Conservation (phyloP, 2,888 invertebrate genomes). For the Hydroisotoma schaefferi region DNA sequence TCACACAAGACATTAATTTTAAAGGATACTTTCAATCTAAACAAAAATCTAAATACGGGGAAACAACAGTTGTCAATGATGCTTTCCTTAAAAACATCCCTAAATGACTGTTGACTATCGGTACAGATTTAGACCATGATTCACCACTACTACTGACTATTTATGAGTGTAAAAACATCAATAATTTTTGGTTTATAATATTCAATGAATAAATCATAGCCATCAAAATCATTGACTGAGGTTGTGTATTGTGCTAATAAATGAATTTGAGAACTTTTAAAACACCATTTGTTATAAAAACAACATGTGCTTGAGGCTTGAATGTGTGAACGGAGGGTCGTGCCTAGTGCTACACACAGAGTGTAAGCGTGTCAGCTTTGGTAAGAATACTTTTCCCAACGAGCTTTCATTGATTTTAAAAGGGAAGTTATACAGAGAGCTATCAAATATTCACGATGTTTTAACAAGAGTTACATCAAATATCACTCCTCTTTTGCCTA, state of each 20-base stretch:
- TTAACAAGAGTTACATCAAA: conserved; percentile 24
- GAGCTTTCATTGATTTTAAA: background rate
- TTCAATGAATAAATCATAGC: too few species aligned
- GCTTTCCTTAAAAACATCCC: too few species aligned
- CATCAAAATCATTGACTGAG: too few species aligned
- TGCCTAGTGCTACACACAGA: background rate
- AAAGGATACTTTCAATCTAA: too few species aligned
- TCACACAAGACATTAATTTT: too few species aligned
- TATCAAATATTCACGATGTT: conserved; percentile 46
- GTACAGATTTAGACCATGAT: too few species aligned
- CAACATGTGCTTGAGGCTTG: conserved; percentile 37
- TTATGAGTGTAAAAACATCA: too few species aligned
- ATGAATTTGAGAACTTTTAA: conserved; percentile 18
- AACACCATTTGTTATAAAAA: conserved; percentile 37
- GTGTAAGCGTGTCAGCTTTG: background rate
- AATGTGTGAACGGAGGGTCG: conserved; percentile 3
- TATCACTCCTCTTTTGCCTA: background rate
- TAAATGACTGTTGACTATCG: too few species aligned
- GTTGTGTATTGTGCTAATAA: conserved; percentile 18
- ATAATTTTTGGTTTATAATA: too few species aligned
- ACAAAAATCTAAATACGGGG: too few species aligned
- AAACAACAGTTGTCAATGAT: too few species aligned
- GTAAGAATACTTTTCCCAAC: conserved; percentile 1
- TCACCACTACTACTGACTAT: too few species aligned
- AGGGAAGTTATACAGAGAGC: conserved; percentile 15